Evolutionary conservation across 2,888 invertebrate species (phyloP), one percentile per base, ranked within the genome.

Genomic region (Agonopterix arenella): DNA sequence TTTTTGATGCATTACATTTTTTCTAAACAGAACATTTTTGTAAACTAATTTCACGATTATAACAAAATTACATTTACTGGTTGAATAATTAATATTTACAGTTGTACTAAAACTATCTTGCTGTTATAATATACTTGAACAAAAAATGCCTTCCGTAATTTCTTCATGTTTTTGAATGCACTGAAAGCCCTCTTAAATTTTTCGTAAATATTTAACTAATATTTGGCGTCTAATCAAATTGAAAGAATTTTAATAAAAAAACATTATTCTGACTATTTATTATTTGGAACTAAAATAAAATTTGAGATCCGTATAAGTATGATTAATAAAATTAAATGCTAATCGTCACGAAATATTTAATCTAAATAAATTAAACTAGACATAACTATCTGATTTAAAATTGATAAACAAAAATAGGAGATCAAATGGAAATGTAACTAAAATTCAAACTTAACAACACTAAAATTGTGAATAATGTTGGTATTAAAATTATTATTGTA

Each of bases 231-330:
- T 78, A 79, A 77, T 76, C 63, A 61, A 78, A 75, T 66, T 63
- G 61, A 78, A 75, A 64, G 66, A 62, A 66, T 68, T 75, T 66
- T 66, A 61, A 70, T 52, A 66, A 66, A 59, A 73, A 68, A 60
- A 56, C 61, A 66, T 61, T 56, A 65, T 66, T 73, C 79, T 83
- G 84, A 89, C 88, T 88, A 85, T 76, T 70, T 60, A 76, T 74
- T 80, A 81, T 85, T 88, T 88, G 84, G 85, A 84, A 86, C 79
- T 88, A 73, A 81, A 79, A 74, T 75, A 67, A 76, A 73, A 78
- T 71, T 75, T 84, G 86, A 89, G 88, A 89, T 88, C 88, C 77
- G 70, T 70, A 70, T 63, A 65, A 59, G 50, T 59, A 64, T 65
- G 60, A 66, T 61, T 28, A 58, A 53, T 60, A 55, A 57, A 61